phyloP scores from a whole-genome alignment of 1,140 invertebrate species.

The Nasonia longicornis region DNA sequence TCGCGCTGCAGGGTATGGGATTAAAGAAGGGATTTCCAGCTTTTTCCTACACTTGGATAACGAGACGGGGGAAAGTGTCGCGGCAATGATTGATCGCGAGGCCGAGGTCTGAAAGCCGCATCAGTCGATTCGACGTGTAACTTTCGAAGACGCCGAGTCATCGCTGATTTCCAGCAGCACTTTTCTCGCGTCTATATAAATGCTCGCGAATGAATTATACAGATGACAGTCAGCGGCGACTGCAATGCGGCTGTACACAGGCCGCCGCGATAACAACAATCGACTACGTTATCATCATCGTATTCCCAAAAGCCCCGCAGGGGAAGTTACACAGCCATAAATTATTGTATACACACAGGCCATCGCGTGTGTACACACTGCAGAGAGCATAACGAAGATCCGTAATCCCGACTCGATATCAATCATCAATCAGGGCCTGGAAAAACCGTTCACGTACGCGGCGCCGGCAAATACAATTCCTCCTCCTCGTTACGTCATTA shows the following conservation, averaged over 20 bases:
- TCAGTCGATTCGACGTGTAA: neutral
- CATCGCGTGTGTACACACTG: too few species aligned
- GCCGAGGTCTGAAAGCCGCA: neutral
- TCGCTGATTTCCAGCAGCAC: neutral
- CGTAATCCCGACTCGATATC: neutral
- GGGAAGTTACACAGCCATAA: too few species aligned
- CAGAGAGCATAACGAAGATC: neutral
- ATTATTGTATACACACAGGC: too few species aligned
- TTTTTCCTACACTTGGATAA: neutral
- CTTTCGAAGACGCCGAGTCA: neutral
- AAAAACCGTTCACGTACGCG: neutral
- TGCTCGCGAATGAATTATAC: neutral
- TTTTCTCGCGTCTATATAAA: too few species aligned
- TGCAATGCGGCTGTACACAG: too few species aligned
- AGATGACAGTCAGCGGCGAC: neutral
- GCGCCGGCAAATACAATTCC: neutral
- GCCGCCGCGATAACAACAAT: too few species aligned
- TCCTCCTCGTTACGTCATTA: neutral
- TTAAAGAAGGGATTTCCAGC: neutral
- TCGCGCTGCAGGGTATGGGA: neutral
- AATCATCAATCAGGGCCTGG: neutral
- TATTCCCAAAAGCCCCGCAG: too few species aligned
- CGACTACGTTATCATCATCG: too few species aligned
- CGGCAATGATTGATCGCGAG: conserved; percentile 33
- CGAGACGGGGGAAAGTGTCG: neutral